Percentiles rank a stretch among this genome's conserved stretches.
phyloP scores from a whole-genome alignment of 2,113 vertebrate species.

The Cyrtonyx montezumae region DNA sequence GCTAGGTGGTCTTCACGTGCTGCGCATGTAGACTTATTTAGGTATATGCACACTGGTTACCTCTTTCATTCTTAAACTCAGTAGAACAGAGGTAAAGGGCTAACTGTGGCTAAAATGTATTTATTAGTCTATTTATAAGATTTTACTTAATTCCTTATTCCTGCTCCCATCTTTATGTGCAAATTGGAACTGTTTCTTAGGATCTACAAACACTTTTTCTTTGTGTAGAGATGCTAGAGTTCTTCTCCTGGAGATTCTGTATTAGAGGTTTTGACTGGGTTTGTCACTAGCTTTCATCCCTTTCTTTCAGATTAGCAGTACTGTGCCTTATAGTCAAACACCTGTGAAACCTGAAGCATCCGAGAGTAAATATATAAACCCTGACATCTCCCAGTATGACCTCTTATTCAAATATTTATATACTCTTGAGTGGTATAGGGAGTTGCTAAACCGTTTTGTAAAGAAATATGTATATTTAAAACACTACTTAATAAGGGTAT shows the following conservation, averaged over 20 bases:
- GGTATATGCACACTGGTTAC: constrained; percentile 66
- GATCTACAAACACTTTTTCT: neutral
- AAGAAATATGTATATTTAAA: constrained; percentile 61
- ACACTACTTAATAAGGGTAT: constrained; percentile 42
- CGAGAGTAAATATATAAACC: constrained; percentile 52
- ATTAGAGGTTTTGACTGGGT: neutral
- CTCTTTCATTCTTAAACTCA: constrained; percentile 63
- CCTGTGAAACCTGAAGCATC: constrained; percentile 51
- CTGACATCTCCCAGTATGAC: constrained; percentile 53
- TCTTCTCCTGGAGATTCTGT: neutral
- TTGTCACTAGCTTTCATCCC: constrained; percentile 31
- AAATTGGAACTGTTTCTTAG: neutral
- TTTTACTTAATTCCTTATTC: constrained; percentile 4
- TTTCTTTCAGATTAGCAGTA: constrained; percentile 63
- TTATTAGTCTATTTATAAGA: constrained; percentile 73
- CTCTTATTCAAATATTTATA: constrained; percentile 60
- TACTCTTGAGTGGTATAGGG: constrained; percentile 46
- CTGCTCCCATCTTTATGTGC: constrained; percentile 13
- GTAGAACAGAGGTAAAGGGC: constrained; percentile 71
- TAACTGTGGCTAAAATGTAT: constrained; percentile 61
- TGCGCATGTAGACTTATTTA: constrained; percentile 58
- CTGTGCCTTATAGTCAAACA: constrained; percentile 68
- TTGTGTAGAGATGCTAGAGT: constrained; percentile 17
- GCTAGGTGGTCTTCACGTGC: constrained; percentile 49
- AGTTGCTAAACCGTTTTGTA: constrained; percentile 68